These are phyloP conservation scores for Ormyrus rosae DNA, from an alignment of 2,888 invertebrate genomes.

Conservation along the genomic window DNA sequence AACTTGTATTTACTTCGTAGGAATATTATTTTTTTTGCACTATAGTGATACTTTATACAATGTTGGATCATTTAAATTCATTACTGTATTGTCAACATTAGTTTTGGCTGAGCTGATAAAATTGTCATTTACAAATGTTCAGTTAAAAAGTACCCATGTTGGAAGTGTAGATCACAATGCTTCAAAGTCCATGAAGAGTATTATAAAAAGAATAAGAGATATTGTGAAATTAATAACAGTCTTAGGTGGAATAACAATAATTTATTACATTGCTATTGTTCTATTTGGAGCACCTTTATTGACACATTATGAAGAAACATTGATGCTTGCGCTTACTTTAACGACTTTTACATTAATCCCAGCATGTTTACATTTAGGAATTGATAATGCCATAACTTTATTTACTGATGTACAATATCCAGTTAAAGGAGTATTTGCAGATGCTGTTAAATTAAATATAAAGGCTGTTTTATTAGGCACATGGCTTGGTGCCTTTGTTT, in stretches of 20 bases:
- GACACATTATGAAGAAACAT: slow-evolving; percentile 82
- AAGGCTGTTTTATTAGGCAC: slow-evolving; percentile 84
- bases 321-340: slow-evolving; percentile 81
- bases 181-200: slow-evolving; percentile 74
- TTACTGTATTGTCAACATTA: slow-evolving; percentile 72
- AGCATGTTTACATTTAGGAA: slow-evolving; percentile 80
- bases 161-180: slow-evolving; percentile 70
- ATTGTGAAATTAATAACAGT: slow-evolving; percentile 77
- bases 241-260: slow-evolving; percentile 75
- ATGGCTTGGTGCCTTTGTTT: slow-evolving; percentile 90
- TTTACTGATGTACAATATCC: slow-evolving; percentile 78
- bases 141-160: slow-evolving; percentile 63
- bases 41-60: slow-evolving; percentile 80
- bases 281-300: slow-evolving; percentile 83
- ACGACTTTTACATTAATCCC: slow-evolving; percentile 82
- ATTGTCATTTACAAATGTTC: slow-evolving; percentile 68
- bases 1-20: slow-evolving; percentile 81
- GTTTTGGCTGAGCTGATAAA: slow-evolving; percentile 79
- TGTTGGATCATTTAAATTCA: slow-evolving; percentile 78
- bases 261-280: slow-evolving; percentile 81
- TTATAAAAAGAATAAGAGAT: slow-evolving; percentile 76
- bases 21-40: slow-evolving; percentile 78
- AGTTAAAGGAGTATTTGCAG: slow-evolving; percentile 72
- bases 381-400: slow-evolving; percentile 78
- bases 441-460: slow-evolving; percentile 79